These are phyloP conservation scores for Cotesia vestalis DNA, from an alignment of 1,140 invertebrate genomes.

Conservation along the genomic window DNA sequence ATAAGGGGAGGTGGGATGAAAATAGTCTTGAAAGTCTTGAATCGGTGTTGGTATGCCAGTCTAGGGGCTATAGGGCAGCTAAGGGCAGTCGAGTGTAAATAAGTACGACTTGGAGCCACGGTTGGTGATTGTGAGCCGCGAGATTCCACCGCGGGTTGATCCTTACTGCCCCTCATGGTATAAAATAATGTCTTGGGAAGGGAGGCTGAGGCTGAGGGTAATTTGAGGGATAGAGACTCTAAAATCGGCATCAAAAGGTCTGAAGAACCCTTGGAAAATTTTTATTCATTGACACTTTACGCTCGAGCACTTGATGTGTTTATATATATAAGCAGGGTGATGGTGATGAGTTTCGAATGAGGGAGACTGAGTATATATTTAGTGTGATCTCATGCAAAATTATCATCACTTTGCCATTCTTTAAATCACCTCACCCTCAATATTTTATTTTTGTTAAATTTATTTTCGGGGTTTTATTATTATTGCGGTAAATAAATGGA, in stretches of 20 bases:
- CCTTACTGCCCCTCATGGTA: conserved; percentile 31
- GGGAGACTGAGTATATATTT: background rate
- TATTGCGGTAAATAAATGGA: conserved; percentile 42
- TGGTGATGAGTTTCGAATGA: background rate
- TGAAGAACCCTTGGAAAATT: conserved; percentile 57
- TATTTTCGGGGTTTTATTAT: conserved; percentile 3
- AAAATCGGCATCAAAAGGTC: conserved; percentile 61
- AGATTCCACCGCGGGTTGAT: conserved; percentile 31
- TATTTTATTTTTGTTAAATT: conserved; percentile 31
- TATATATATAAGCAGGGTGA: too few species aligned
- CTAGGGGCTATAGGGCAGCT: conserved; percentile 30
- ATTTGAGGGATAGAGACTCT: conserved; percentile 39
- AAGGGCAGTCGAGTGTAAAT: conserved; percentile 58
- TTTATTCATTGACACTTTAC: conserved; percentile 67
- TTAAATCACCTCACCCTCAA: conserved; percentile 37
- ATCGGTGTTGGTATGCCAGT: conserved; percentile 29
- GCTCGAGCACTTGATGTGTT: conserved; percentile 46
- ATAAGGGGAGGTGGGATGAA: conserved; percentile 7
- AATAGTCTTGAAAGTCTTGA: conserved; percentile 20
- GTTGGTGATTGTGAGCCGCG: conserved; percentile 56
- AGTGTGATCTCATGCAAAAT: conserved; percentile 32
- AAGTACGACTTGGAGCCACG: conserved; percentile 59
- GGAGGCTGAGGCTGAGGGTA: background rate
- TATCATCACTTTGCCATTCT: conserved; percentile 30
- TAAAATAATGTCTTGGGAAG: conserved; percentile 26